Evolutionary conservation across 2,797 vertebrate genomes (phyloP).

Genomic region (Salmo trutta): DNA sequence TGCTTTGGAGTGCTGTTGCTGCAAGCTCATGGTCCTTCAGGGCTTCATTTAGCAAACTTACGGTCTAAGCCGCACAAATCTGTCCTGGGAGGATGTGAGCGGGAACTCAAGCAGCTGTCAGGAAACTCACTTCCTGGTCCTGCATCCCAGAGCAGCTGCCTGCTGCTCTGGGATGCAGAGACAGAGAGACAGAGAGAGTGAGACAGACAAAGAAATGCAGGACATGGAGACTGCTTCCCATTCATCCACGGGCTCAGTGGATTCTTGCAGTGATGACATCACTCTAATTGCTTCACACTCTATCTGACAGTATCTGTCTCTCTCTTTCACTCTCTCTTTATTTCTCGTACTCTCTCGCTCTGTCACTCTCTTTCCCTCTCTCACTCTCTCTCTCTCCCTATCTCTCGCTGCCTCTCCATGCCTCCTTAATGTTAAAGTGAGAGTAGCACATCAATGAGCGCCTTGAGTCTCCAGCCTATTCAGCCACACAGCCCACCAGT

Average conservation of each 20-base stretch:
- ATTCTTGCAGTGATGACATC: slow-evolving; percentile 41
- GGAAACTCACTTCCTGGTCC: slow-evolving; percentile 40
- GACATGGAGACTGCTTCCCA: background rate
- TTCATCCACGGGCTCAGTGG: slow-evolving; percentile 7
- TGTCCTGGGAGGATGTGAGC: slow-evolving; percentile 65
- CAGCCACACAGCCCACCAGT: background rate
- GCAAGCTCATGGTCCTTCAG: slow-evolving; percentile 54
- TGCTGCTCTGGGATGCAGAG: slow-evolving; percentile 26
- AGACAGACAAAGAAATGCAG: background rate
- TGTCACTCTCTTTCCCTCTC: background rate
- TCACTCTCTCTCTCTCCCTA: background rate
- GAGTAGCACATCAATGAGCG: background rate
- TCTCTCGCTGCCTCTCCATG: background rate
- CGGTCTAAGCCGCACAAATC: slow-evolving; percentile 62
- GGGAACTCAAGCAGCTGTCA: slow-evolving; percentile 56
- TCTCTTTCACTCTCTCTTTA: background rate
- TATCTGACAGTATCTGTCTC: background rate
- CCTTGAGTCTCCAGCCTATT: background rate
- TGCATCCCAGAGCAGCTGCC: slow-evolving; percentile 41
- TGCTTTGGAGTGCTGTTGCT: slow-evolving; percentile 49
- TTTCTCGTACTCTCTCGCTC: background rate
- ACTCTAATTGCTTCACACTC: background rate
- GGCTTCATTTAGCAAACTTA: slow-evolving; percentile 71
- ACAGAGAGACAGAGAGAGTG: background rate
- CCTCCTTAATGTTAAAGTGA: background rate